phyloP scores from a whole-genome alignment of 2,113 vertebrate species.

The Nestor notabilis region DNA sequence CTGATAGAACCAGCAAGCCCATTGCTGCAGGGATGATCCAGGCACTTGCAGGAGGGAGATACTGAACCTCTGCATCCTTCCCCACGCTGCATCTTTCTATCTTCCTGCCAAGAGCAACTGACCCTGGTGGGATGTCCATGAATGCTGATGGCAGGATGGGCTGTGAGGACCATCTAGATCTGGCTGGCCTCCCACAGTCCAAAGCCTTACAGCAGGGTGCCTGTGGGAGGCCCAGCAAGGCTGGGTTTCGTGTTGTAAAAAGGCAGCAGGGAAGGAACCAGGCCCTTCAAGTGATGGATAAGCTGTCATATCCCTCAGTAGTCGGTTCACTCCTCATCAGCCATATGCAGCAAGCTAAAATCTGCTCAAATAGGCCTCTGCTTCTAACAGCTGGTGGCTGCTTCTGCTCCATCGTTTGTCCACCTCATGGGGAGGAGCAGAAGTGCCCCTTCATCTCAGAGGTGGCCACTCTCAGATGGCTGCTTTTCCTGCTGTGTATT shows the following conservation, averaged over 20 bases:
- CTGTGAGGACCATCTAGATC: not conserved
- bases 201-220: not conserved
- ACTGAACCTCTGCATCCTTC: not conserved
- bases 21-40: not conserved
- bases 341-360: not conserved
- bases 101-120: not conserved
- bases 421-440: not conserved
- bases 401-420: not conserved
- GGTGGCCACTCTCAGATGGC: not conserved
- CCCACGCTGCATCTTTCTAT: not conserved
- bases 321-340: not conserved
- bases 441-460: not conserved
- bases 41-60: not conserved
- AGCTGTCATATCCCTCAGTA: conserved; percentile 20
- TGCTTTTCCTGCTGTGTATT: conserved; percentile 3
- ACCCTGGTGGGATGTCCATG: not conserved
- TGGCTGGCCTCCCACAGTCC: not conserved
- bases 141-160: not conserved
- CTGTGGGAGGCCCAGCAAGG: not conserved
- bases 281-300: conserved; percentile 1
- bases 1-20: not conserved
- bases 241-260: not conserved
- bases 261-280: not conserved
- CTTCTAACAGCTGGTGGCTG: not conserved
- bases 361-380: not conserved